Conservation (phyloP, 1,140 invertebrate genomes). For the Amyelois transitella region DNA sequence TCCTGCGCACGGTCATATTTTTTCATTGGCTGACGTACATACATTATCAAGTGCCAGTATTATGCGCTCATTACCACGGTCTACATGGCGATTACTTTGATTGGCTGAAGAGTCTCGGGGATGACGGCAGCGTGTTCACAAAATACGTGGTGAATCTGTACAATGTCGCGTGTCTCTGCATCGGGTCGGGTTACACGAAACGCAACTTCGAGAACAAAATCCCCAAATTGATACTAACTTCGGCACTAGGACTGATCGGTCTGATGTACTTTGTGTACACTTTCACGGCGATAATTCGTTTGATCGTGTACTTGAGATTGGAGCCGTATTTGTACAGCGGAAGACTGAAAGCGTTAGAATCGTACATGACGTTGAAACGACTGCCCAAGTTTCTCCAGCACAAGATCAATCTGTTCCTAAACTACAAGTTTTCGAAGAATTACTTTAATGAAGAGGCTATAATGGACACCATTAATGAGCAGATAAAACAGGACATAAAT, state of each 20-base stretch:
- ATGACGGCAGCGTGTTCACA: conserved; percentile 9
- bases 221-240: conserved; percentile 18
- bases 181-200: conserved; percentile 26
- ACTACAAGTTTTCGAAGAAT: conserved; percentile 31
- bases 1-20: conserved; percentile 19
- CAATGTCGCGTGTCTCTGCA: conserved; percentile 23
- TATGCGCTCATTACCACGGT: conserved; percentile 21
- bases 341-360: conserved; percentile 22
- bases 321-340: conserved; percentile 28
- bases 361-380: conserved; percentile 26
- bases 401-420: conserved; percentile 33
- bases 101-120: conserved; percentile 16
- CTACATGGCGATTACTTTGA: neutral
- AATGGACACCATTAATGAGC: conserved; percentile 36
- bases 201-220: conserved; percentile 15
- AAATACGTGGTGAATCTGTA: conserved; percentile 30
- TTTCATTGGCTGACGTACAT: conserved; percentile 39
- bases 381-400: conserved; percentile 23
- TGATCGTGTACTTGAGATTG: conserved; percentile 26
- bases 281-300: conserved; percentile 27
- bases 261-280: conserved; percentile 28
- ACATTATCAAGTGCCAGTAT: conserved; percentile 28
- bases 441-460: conserved; percentile 34
- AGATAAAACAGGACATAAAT: conserved; percentile 44
- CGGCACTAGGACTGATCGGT: conserved; percentile 21